Percentiles rank a stretch among this genome's conserved stretches.
These are phyloP conservation scores for Elephantulus edwardii DNA, from an alignment of 2,113 vertebrate genomes.

Conservation along the genomic window DNA sequence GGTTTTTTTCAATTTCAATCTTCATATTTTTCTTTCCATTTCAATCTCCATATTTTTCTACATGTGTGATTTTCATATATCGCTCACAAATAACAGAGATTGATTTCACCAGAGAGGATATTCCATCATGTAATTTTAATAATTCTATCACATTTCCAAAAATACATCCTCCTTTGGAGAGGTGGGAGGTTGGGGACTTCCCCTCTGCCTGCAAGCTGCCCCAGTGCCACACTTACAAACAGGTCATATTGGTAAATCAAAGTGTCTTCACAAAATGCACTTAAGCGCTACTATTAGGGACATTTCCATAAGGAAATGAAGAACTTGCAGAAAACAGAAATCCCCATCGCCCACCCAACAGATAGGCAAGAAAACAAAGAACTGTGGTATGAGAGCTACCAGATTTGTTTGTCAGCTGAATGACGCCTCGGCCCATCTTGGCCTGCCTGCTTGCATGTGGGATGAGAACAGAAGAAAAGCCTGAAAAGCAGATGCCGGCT, in stretches of 20 bases:
- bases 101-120: background rate
- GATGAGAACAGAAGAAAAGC: background rate
- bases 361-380: background rate
- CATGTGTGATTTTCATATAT: background rate
- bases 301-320: background rate
- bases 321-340: background rate
- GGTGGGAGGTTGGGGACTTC: background rate
- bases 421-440: background rate
- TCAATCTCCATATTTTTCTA: background rate
- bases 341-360: background rate
- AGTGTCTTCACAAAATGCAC: background rate
- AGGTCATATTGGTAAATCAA: background rate
- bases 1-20: background rate
- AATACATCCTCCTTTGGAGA: background rate
- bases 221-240: background rate
- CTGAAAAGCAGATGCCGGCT: background rate
- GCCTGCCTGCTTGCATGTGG: background rate
- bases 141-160: background rate
- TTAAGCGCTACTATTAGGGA: background rate
- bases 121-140: background rate
- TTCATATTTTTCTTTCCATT: constrained; percentile 29
- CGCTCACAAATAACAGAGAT: background rate
- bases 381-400: background rate
- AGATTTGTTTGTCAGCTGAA: background rate
- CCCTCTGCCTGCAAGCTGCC: background rate